phyloP scores from a whole-genome alignment of 2,797 vertebrate species.

The Babyrousa celebensis region DNA sequence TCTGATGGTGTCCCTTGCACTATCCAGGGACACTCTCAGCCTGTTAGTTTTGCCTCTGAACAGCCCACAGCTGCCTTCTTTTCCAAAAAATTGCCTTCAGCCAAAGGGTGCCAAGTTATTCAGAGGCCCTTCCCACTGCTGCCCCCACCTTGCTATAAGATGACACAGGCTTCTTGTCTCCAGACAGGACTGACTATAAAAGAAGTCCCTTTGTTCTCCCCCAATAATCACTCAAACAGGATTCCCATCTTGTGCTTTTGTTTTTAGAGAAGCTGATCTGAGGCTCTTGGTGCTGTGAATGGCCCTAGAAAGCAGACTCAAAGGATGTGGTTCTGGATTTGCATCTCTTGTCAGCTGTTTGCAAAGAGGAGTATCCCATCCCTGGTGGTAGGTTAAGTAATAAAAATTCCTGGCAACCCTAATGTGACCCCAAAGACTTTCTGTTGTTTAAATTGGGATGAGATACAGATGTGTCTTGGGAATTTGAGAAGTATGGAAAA shows the following conservation, averaged over 20 bases:
- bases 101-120: background rate
- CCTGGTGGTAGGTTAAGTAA: background rate
- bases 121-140: rapidly evolving
- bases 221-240: background rate
- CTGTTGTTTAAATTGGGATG: background rate
- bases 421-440: background rate
- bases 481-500: background rate
- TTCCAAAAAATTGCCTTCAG: background rate
- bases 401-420: rapidly evolving
- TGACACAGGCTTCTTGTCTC: no score
- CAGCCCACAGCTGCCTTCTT: background rate
- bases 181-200: background rate
- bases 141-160: background rate
- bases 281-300: background rate
- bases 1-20: rapidly evolving
- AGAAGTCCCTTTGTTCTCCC: background rate
- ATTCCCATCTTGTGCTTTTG: background rate
- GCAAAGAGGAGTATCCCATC: no score
- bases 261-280: background rate
- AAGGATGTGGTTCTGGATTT: background rate
- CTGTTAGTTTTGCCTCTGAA: background rate
- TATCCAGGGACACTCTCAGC: background rate
- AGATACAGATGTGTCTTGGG: no score
- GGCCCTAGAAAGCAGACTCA: background rate
- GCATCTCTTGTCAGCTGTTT: background rate